These are phyloP conservation scores for Thamnophis sirtalis DNA, from an alignment of 2,113 vertebrate species.

Conservation along the genomic window DNA sequence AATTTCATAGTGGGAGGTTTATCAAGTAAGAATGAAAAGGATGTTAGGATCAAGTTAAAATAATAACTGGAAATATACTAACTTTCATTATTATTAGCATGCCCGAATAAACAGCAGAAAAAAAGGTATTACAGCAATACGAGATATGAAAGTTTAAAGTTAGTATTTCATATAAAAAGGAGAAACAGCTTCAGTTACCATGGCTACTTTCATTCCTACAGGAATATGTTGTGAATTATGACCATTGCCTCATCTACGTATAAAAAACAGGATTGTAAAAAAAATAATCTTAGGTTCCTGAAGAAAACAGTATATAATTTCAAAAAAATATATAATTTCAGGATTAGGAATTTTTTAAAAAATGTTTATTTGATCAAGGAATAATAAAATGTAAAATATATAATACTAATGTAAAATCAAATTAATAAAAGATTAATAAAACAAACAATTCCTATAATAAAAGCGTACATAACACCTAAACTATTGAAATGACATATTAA, in stretches of 20 bases:
- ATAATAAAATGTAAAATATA: not conserved
- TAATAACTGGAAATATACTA: not conserved
- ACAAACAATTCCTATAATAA: not conserved
- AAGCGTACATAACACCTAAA: not conserved
- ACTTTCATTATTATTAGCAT: not conserved
- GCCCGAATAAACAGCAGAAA: not conserved
- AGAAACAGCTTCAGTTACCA: not conserved
- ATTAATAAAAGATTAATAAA: not conserved
- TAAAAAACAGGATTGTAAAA: not conserved
- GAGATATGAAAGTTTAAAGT: not conserved
- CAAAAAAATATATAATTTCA: not conserved
- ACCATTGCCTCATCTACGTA: not conserved
- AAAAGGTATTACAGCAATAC: not conserved
- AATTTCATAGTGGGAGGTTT: not conserved
- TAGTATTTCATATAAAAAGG: not conserved
- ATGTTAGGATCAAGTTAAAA: not conserved
- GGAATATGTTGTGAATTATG: not conserved
- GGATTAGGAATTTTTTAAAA: not conserved
- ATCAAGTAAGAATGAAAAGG: not conserved
- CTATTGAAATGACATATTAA: not conserved
- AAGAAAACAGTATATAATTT: not conserved
- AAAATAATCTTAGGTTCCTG: not conserved
- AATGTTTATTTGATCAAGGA: not conserved
- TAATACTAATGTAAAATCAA: not conserved
- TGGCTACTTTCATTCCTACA: not conserved